A percentile compares a stretch with the other conserved stretches of the same genome.
These are phyloP conservation scores for Stegana nigrithorax DNA, from an alignment of 2,888 invertebrate species.

Conservation along the genomic window DNA sequence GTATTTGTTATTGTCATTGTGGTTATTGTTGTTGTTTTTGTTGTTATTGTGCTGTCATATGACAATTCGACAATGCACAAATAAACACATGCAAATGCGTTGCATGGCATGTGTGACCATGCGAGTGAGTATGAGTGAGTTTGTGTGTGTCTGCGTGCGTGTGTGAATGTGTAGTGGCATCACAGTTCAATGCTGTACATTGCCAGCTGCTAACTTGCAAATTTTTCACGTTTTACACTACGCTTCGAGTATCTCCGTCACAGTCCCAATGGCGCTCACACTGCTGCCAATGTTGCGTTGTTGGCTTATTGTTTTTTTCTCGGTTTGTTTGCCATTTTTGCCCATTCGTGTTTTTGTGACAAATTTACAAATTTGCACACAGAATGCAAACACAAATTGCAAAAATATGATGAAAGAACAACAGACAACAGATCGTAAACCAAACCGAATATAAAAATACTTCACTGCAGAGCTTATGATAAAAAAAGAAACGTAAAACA, in stretches of 20 bases:
- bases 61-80: slow-evolving; percentile 13
- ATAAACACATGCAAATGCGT: no score
- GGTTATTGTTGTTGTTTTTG: slow-evolving; percentile 9
- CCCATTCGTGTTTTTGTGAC: slow-evolving; percentile 26
- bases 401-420: slow-evolving; percentile 47
- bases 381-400: slow-evolving; percentile 49
- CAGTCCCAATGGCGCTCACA: slow-evolving; percentile 18
- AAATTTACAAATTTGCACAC: slow-evolving; percentile 54
- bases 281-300: no score
- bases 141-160: slow-evolving; percentile 12
- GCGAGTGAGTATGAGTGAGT: no score
- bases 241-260: no score
- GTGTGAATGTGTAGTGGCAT: slow-evolving; percentile 27
- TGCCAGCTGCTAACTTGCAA: not conserved
- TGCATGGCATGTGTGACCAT: no score
- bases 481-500: not conserved
- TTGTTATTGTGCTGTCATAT: not conserved
- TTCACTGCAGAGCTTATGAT: no score
- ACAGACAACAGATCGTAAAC: slow-evolving; percentile 13
- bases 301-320: slow-evolving; percentile 16
- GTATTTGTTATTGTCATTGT: slow-evolving; percentile 6
- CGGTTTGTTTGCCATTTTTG: slow-evolving; percentile 19
- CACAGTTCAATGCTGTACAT: slow-evolving; percentile 52
- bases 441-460: not conserved
- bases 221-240: no score